Evolutionary conservation across 2,888 invertebrate species (phyloP).

Genomic region (Euphydryas editha): DNA sequence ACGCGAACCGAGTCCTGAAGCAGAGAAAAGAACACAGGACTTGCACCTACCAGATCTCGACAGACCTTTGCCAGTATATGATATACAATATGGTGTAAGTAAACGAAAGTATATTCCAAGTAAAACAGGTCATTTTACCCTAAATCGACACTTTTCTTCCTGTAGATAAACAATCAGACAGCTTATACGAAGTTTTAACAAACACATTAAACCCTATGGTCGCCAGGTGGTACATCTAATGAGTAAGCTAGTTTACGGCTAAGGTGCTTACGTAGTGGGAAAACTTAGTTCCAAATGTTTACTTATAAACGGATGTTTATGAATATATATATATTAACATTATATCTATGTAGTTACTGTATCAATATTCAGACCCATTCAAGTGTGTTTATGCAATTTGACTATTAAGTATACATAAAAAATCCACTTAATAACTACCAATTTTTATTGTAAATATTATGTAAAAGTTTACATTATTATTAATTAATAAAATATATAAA

Average conservation of each 20-base stretch:
- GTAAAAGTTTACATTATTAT: too few species aligned
- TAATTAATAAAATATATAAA: too few species aligned
- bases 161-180: neutral
- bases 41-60: constrained; percentile 72
- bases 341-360: neutral
- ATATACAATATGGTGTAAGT: constrained; percentile 78
- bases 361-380: neutral
- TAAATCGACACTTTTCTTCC: neutral
- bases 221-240: constrained; percentile 20
- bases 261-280: constrained; percentile 8
- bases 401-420: too few species aligned
- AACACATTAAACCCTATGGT: constrained; percentile 24
- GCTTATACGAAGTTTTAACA: constrained; percentile 16
- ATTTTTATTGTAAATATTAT: too few species aligned
- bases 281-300: neutral
- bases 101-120: neutral
- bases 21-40: constrained; percentile 59
- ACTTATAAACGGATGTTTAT: neutral
- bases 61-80: constrained; percentile 74
- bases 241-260: constrained; percentile 22
- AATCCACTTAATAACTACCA: too few species aligned
- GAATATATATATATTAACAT: neutral
- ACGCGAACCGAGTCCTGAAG: constrained; percentile 75
- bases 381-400: too few species aligned
- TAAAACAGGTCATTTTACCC: neutral